phyloP scores from a whole-genome alignment of 2,888 invertebrate species.

The Cremastinae sp. region DNA sequence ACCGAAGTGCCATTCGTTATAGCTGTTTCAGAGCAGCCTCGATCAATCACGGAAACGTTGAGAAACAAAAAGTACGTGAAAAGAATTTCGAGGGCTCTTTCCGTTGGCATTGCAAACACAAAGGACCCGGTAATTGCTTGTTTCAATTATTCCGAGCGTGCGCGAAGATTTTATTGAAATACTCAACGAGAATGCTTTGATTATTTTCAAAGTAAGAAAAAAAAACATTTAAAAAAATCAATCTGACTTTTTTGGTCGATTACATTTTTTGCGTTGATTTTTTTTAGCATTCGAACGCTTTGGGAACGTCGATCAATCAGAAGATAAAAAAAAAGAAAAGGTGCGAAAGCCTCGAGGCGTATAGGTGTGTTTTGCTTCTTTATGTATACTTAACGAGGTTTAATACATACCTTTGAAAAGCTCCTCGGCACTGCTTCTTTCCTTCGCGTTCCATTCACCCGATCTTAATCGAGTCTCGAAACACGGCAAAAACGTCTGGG shows the following conservation, averaged over 20 bases:
- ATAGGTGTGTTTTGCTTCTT: conserved; percentile 51
- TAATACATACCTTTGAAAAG: conserved; percentile 42
- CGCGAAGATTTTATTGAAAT: not conserved
- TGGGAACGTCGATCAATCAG: conserved; percentile 50
- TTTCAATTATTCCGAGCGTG: conserved; percentile 8
- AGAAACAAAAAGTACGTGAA: too few species aligned
- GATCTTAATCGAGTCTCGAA: conserved; percentile 15
- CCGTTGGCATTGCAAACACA: conserved; percentile 15
- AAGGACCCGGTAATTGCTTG: conserved; percentile 33
- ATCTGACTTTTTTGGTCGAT: conserved; percentile 4
- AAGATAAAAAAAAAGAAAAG: conserved; percentile 40
- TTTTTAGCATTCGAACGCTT: not conserved
- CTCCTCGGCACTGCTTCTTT: conserved; percentile 24
- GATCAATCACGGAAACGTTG: conserved; percentile 34
- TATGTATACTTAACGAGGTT: conserved; percentile 52
- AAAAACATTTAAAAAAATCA: not conserved
- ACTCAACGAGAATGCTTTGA: too few species aligned
- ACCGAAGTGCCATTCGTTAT: conserved; percentile 8
- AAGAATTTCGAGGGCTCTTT: too few species aligned
- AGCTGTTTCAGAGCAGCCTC: conserved; percentile 26
- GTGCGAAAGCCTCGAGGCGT: conserved; percentile 41
- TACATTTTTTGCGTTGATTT: conserved; percentile 15
- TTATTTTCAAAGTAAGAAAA: too few species aligned
- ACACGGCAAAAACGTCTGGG: conserved; percentile 28
- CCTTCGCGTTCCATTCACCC: conserved; percentile 16